A percentile compares a stretch with the other conserved stretches of the same genome.
These are phyloP conservation scores for Cercopithecus neglectus DNA, from an alignment of 2,797 vertebrate species.

Conservation along the genomic window DNA sequence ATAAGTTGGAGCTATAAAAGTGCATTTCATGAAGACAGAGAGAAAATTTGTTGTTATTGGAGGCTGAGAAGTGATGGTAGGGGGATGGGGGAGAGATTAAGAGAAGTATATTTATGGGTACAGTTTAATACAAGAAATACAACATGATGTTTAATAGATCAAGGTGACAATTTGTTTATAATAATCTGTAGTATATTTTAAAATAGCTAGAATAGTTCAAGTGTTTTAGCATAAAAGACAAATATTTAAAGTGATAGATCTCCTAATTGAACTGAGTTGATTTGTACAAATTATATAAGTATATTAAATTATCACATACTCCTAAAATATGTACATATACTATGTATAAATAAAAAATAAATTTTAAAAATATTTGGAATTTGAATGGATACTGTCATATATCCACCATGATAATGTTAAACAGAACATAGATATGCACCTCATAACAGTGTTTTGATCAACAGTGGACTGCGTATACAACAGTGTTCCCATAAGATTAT, in stretches of 20 bases:
- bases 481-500: too few relatives aligned
- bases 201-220: neutral
- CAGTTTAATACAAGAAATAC: neutral
- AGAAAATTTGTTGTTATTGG: too few relatives aligned
- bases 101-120: neutral
- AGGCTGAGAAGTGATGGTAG: neutral
- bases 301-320: neutral
- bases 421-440: too few relatives aligned
- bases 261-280: neutral
- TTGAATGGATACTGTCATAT: too few relatives aligned
- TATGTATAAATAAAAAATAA: too few relatives aligned
- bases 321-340: too few relatives aligned
- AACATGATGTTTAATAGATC: neutral
- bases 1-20: neutral
- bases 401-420: too few relatives aligned
- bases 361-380: too few relatives aligned
- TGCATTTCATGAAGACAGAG: neutral
- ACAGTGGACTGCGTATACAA: too few relatives aligned
- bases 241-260: neutral
- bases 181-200: neutral
- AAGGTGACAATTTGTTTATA: neutral
- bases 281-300: neutral
- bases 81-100: neutral
- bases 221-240: neutral
- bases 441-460: too few relatives aligned